phyloP scores from a whole-genome alignment of 2,113 vertebrate species.

The Ginglymostoma cirratum region DNA sequence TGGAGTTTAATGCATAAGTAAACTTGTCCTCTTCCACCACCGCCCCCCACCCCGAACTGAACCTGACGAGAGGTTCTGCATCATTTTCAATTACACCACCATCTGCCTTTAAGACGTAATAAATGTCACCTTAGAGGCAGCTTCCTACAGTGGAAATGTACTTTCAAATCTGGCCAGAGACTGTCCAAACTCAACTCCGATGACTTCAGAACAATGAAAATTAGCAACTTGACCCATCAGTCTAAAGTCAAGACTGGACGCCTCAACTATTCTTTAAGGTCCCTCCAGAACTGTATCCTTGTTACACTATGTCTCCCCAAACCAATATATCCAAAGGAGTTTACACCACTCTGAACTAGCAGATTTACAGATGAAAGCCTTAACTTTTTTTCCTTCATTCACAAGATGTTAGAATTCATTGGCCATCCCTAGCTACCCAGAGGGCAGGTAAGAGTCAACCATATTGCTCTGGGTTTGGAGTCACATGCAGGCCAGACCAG shows the following conservation, averaged over 20 bases:
- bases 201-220: neutral
- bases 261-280: neutral
- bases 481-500: too few species aligned
- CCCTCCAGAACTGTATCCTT: too few species aligned
- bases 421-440: too few species aligned
- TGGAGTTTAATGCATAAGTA: neutral
- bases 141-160: neutral
- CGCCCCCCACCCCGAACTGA: neutral
- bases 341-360: neutral
- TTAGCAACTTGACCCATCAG: neutral
- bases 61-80: neutral
- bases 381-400: neutral
- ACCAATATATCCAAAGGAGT: neutral
- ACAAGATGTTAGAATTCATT: too few species aligned
- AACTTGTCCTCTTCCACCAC: neutral
- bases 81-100: neutral
- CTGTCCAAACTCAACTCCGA: neutral
- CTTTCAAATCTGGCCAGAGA: neutral
- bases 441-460: too few species aligned
- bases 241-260: neutral
- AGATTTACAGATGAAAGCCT: neutral
- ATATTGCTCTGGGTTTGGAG: too few species aligned
- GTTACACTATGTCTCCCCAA: neutral
- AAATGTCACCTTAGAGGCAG: neutral
- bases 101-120: neutral